Percentiles rank a stretch among this genome's conserved stretches.
Evolutionary conservation across 2,113 vertebrate genomes (phyloP).

Genomic region (Jaculus jaculus): DNA sequence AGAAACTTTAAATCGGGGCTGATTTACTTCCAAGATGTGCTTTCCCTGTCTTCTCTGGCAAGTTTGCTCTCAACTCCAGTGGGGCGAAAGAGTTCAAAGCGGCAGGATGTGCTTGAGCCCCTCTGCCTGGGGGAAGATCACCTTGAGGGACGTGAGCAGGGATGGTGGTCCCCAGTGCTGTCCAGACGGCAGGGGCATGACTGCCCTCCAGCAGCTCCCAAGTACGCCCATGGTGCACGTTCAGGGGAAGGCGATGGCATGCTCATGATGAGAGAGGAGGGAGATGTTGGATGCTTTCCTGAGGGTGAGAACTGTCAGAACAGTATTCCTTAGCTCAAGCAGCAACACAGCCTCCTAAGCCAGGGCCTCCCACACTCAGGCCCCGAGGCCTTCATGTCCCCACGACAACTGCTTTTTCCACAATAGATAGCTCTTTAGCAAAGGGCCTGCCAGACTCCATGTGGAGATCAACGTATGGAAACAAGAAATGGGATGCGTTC

Average conservation of each 20-base stretch:
- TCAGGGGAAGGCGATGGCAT: background rate
- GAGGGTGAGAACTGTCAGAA: constrained; percentile 63
- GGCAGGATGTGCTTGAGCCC: background rate
- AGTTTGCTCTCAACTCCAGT: constrained; percentile 8
- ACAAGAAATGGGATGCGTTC: background rate
- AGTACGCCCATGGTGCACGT: background rate
- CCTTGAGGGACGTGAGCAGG: background rate
- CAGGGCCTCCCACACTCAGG: background rate
- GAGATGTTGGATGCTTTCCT: constrained; percentile 32
- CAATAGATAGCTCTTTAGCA: constrained; percentile 25
- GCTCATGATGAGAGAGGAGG: background rate
- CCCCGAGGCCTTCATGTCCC: constrained; percentile 52
- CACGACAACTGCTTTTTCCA: constrained; percentile 33
- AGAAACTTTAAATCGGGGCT: constrained; percentile 14
- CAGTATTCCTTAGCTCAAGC: constrained; percentile 59
- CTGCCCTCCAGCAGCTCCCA: background rate
- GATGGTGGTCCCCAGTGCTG: background rate
- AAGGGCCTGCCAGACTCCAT: background rate
- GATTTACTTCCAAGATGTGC: constrained; percentile 47
- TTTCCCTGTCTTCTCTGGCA: constrained; percentile 54
- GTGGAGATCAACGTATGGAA: background rate
- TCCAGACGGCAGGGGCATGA: background rate
- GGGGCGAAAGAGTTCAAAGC: background rate
- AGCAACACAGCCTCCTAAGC: constrained; percentile 23
- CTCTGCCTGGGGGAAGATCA: background rate